These are phyloP conservation scores for Pyrrhura leucotis DNA, from an alignment of 2,797 vertebrate genomes.

Conservation along the genomic window DNA sequence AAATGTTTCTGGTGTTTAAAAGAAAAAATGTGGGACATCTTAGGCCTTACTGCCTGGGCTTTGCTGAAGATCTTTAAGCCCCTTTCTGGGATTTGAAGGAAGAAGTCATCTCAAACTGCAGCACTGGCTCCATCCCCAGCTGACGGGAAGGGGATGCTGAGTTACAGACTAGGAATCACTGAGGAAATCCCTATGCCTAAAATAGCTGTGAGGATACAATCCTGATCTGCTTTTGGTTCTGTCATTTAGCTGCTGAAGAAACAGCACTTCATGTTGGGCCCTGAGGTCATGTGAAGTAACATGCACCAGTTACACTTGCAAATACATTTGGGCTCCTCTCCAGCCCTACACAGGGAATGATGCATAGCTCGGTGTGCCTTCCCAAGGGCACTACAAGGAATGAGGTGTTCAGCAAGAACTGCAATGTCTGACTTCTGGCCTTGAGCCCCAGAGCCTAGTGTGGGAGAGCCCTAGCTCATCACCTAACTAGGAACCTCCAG, in stretches of 20 bases:
- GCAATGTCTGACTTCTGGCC: not conserved
- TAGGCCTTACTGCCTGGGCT: not conserved
- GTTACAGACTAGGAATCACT: not conserved
- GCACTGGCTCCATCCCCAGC: not conserved
- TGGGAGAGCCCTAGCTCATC: not conserved
- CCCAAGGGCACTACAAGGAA: fast-evolving
- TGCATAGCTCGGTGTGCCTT: fast-evolving
- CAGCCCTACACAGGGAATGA: fast-evolving
- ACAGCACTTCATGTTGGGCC: fast-evolving
- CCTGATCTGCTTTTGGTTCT: not conserved
- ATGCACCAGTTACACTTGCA: fast-evolving
- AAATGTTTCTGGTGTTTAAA: not conserved
- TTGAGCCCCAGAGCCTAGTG: not conserved
- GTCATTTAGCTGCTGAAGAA: not conserved
- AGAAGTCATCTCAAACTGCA: not conserved
- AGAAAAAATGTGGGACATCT: not conserved
- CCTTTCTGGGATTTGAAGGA: not conserved
- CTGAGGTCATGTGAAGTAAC: fast-evolving
- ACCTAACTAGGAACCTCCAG: fast-evolving
- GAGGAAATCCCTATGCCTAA: not conserved
- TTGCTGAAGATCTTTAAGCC: not conserved
- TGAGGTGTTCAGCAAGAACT: fast-evolving
- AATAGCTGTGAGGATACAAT: not conserved
- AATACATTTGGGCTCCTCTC: fast-evolving
- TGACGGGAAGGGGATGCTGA: not conserved